Evolutionary conservation across 2,797 vertebrate genomes (phyloP), one percentile per base, ranked within the genome.

Genomic region (Emydoidea blandingii): DNA sequence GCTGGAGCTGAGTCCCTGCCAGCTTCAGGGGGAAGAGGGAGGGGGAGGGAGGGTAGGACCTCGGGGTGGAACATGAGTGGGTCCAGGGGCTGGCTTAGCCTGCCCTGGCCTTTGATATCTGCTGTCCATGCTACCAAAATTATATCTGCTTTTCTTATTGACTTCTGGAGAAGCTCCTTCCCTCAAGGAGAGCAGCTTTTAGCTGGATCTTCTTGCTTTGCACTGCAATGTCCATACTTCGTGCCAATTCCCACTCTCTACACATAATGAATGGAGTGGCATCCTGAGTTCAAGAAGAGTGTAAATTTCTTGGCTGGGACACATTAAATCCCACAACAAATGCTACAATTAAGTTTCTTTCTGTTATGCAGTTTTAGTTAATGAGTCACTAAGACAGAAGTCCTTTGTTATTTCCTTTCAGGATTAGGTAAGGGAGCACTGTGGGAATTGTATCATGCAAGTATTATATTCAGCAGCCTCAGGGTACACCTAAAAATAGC

Each of bases 341-440:
- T 50, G 18, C 52, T 81, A 44, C 84, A 95, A 93, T 93, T 49
- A 82, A 52, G 19, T 81, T 89, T 93, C 25, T 81, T 93, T 34
- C 16, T 93, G 79, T 91, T 83, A 87, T 74, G 53, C 8, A 93
- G 14, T 92, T 96, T 89, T 90, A 97, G 96, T 94, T 93, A 97
- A 52, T 91, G 50, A 96, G 37, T 90, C 81, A 90, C 59, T 90
- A 88, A 87, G n/a, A 84, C n/a, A 74, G 96, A 87, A 62, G 62
- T 47, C 87, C 91, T 88, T 97, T 92, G 54, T 87, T 95, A 83
- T 65, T 74, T 92, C 65, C 90, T 86, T 14, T 82, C 92, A 83
- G 80, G 47, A 59, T 86, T 59, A 95, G 90, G 62, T 95, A 96
- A 95, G 93, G 96, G 85, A 93, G 54, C 95, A 94, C 91, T 84